Percentiles rank a stretch among this genome's conserved stretches.
Conservation (phyloP, 1,140 invertebrate genomes). For the Sweltsa coloradensis region DNA sequence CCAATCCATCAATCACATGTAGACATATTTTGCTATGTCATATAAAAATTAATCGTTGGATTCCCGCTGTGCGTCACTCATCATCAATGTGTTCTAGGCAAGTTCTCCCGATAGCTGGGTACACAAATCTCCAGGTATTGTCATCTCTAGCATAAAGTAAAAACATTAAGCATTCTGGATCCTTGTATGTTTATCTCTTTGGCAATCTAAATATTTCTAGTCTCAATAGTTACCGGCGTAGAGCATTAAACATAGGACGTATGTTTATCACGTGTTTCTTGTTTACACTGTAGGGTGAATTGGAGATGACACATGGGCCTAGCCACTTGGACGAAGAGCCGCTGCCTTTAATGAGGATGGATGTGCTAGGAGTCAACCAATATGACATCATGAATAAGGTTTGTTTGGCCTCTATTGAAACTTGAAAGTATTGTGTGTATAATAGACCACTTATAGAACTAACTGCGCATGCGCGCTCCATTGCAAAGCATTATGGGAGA, state of each 20-base stretch:
- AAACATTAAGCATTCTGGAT: too few relatives aligned
- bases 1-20: too few relatives aligned
- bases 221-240: slow-evolving; percentile 29
- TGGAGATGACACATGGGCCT: slow-evolving; percentile 22
- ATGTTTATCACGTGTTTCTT: slow-evolving; percentile 4
- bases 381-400: slow-evolving; percentile 37
- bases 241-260: slow-evolving; percentile 2
- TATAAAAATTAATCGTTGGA: too few relatives aligned
- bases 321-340: slow-evolving; percentile 29
- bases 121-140: too few relatives aligned
- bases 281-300: slow-evolving; percentile 17
- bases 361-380: slow-evolving; percentile 57
- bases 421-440: background rate
- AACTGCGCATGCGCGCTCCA: background rate
- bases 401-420: background rate
- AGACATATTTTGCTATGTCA: too few relatives aligned
- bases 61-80: too few relatives aligned
- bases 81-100: too few relatives aligned
- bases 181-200: too few relatives aligned
- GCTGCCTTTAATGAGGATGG: slow-evolving; percentile 47
- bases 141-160: too few relatives aligned
- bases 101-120: too few relatives aligned
- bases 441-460: background rate
- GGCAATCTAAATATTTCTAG: too few relatives aligned
- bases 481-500: background rate